Percentiles rank a stretch among this genome's conserved stretches.
Evolutionary conservation across 2,888 invertebrate genomes (phyloP).

Genomic region (Clusia tigrina): DNA sequence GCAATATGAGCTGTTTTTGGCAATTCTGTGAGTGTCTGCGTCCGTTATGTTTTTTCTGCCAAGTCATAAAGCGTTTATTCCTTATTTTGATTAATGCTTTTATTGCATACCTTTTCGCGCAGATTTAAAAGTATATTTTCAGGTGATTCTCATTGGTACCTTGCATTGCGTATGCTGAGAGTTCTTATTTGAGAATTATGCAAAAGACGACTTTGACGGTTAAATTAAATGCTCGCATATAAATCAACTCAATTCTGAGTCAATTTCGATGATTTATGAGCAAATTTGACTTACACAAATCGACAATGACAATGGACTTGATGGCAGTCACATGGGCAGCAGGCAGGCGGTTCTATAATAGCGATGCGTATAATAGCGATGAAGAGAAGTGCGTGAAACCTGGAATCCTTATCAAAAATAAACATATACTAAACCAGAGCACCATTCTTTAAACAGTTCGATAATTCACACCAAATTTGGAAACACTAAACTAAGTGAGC

Average conservation of each 20-base stretch:
- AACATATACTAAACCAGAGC: too few relatives aligned
- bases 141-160: neutral
- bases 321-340: too few relatives aligned
- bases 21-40: neutral
- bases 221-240: constrained; percentile 1
- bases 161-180: neutral
- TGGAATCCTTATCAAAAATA: too few relatives aligned
- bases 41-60: neutral
- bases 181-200: neutral
- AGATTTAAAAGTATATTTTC: neutral
- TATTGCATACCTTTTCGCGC: neutral
- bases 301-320: too few relatives aligned
- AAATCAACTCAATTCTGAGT: neutral
- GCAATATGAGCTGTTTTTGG: neutral
- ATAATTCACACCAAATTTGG: too few relatives aligned
- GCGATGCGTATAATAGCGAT: too few relatives aligned
- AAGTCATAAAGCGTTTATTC: constrained; percentile 5
- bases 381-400: too few relatives aligned
- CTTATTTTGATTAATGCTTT: constrained; percentile 10
- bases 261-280: neutral
- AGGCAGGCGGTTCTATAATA: too few relatives aligned
- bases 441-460: too few relatives aligned
- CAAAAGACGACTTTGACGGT: neutral
- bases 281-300: neutral
- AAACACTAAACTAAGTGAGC: too few relatives aligned